Conservation (phyloP, 2,888 invertebrate genomes). For the Idaea dimidiata region DNA sequence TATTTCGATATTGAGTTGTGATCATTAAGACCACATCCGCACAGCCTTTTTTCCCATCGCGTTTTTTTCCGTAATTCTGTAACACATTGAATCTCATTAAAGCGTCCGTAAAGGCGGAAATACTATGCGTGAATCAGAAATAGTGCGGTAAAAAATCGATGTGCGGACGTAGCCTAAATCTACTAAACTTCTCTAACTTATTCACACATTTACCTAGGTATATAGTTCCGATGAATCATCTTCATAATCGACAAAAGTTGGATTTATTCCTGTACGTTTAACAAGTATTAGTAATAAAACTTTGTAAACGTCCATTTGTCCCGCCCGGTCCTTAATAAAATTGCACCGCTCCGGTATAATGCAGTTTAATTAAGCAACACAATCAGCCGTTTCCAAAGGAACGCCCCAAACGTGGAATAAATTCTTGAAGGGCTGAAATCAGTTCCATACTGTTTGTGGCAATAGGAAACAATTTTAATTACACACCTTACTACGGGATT, state of each 20-base stretch:
- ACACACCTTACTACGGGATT: constrained; percentile 19
- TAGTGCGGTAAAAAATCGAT: no score
- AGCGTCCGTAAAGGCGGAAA: no score
- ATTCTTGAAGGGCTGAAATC: constrained; percentile 69
- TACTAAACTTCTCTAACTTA: background rate
- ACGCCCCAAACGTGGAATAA: constrained; percentile 75
- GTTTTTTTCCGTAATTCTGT: no score
- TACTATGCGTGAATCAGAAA: no score
- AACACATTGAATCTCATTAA: no score
- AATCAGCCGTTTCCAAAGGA: constrained; percentile 75
- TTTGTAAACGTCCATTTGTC: constrained; percentile 10
- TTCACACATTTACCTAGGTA: background rate
- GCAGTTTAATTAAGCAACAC: constrained; percentile 75
- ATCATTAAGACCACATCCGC: no score
- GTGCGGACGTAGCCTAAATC: no score
- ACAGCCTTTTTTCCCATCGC: no score
- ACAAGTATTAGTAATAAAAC: background rate
- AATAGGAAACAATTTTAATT: constrained; percentile 38
- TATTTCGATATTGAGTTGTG: no score
- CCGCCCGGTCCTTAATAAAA: constrained; percentile 35
- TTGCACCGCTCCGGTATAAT: constrained; percentile 62
- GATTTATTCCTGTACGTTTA: background rate
- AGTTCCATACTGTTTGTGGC: constrained; percentile 57
- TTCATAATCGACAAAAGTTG: background rate
- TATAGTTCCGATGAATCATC: background rate